These are phyloP conservation scores for Silurus aristotelis DNA, from an alignment of 2,797 vertebrate genomes.

Conservation along the genomic window DNA sequence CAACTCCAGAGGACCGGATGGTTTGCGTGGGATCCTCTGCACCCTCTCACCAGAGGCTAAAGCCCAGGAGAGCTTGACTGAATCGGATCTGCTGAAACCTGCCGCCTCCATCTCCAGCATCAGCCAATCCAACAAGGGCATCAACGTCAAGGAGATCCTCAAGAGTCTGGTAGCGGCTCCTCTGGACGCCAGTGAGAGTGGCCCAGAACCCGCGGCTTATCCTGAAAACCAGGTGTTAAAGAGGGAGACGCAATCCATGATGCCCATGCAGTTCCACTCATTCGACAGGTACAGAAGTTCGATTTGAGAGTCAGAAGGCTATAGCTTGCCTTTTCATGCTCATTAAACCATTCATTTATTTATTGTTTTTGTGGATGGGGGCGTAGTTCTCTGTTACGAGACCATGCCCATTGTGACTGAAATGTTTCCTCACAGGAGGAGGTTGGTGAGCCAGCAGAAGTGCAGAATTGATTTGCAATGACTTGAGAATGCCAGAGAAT, in stretches of 20 bases:
- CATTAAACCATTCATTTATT: neutral
- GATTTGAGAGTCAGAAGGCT: neutral
- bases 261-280: conserved; percentile 95
- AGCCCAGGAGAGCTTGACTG: conserved; percentile 81
- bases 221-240: conserved; percentile 82
- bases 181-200: conserved; percentile 81
- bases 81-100: conserved; percentile 78
- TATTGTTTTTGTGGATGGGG: neutral
- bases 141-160: conserved; percentile 94
- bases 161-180: conserved; percentile 95
- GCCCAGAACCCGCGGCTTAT: conserved; percentile 83
- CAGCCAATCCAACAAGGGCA: conserved; percentile 85
- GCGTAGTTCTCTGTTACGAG: neutral
- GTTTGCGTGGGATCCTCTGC: conserved; percentile 81
- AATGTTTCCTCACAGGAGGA: neutral
- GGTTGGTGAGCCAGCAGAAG: neutral
- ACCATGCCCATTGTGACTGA: neutral
- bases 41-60: conserved; percentile 87
- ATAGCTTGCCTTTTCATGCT: neutral
- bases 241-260: conserved; percentile 83
- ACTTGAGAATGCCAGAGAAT: neutral
- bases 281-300: conserved; percentile 85
- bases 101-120: conserved; percentile 85
- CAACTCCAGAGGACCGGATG: conserved; percentile 69
- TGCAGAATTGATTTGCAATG: neutral